A percentile compares a stretch with the other conserved stretches of the same genome.
These are phyloP conservation scores for Varroa destructor DNA, from an alignment of 1,140 invertebrate species.

Conservation along the genomic window DNA sequence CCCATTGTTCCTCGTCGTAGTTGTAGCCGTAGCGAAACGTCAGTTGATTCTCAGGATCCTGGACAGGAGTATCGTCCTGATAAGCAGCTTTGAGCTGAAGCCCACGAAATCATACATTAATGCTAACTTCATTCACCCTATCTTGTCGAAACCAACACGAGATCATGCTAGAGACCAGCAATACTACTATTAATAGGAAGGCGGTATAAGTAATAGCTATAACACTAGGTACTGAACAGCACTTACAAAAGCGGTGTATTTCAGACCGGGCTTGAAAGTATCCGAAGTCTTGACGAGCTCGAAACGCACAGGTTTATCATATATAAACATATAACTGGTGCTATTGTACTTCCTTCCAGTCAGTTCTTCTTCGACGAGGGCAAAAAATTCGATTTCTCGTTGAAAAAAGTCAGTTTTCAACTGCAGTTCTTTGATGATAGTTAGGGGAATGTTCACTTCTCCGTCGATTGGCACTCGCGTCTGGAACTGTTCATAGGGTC, in stretches of 20 bases:
- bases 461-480: constrained; percentile 36
- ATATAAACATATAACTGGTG: constrained; percentile 54
- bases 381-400: constrained; percentile 59
- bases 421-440: constrained; percentile 34
- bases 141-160: constrained; percentile 19
- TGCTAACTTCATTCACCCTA: constrained; percentile 19
- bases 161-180: neutral
- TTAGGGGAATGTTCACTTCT: constrained; percentile 35
- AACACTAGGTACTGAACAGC: neutral
- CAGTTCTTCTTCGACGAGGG: constrained; percentile 60
- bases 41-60: constrained; percentile 50
- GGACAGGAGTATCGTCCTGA: constrained; percentile 59
- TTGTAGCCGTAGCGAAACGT: constrained; percentile 53
- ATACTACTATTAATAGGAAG: no score
- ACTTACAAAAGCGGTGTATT: constrained; percentile 64
- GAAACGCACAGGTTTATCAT: constrained; percentile 66
- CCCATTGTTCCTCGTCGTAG: constrained; percentile 52
- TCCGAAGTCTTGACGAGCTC: constrained; percentile 64
- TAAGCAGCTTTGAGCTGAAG: constrained; percentile 54
- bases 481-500: constrained; percentile 36
- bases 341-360: constrained; percentile 67
- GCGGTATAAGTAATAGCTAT: neutral
- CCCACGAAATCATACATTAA: constrained; percentile 13
- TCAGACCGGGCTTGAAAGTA: constrained; percentile 71
- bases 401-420: constrained; percentile 40